These are phyloP conservation scores for Eupsilia transversa DNA, from an alignment of 2,888 invertebrate species.

Conservation along the genomic window DNA sequence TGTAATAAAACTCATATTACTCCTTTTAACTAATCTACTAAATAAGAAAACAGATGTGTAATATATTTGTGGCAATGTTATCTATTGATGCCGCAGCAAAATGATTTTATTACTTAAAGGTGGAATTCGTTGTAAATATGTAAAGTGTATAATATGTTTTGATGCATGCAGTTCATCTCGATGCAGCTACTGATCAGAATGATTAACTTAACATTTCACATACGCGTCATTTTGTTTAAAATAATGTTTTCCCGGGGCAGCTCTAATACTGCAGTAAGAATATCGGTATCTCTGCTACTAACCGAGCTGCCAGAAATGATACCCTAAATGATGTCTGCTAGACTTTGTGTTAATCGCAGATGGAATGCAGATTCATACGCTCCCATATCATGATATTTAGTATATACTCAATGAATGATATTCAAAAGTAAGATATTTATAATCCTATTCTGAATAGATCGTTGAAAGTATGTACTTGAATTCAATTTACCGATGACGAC, in stretches of 20 bases:
- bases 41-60: conserved; percentile 32
- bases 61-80: conserved; percentile 34
- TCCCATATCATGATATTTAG: conserved; percentile 31
- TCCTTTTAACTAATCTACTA: conserved; percentile 19
- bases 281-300: not conserved
- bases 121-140: conserved; percentile 71
- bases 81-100: conserved; percentile 47
- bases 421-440: conserved; percentile 24
- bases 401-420: conserved; percentile 17
- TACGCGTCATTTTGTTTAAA: conserved; percentile 9
- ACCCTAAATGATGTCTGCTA: not conserved
- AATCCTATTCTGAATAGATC: conserved; percentile 12
- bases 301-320: not conserved
- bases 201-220: not conserved
- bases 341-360: conserved; percentile 11
- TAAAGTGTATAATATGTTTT: conserved; percentile 61
- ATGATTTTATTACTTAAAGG: conserved; percentile 50
- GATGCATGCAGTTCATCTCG: conserved; percentile 26
- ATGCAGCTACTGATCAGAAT: conserved; percentile 8
- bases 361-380: conserved; percentile 23
- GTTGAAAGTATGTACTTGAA: conserved; percentile 15
- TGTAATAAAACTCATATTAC: conserved; percentile 6
- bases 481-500: conserved; percentile 20
- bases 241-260: not conserved
- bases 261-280: not conserved